phyloP scores from a whole-genome alignment of 2,113 vertebrate genomes.

The Ariopsis seemanni region DNA sequence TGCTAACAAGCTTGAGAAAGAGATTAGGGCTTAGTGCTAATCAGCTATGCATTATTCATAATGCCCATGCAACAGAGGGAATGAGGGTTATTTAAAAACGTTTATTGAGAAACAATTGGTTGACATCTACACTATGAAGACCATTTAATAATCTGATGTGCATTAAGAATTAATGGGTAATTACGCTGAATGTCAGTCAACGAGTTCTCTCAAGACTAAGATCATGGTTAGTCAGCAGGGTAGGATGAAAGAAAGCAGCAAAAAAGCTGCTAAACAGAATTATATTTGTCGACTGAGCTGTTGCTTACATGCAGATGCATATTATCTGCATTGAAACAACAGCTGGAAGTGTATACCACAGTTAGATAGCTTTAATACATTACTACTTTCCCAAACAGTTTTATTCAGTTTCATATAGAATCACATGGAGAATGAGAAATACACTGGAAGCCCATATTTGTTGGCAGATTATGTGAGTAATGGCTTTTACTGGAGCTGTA shows the following conservation, averaged over 20 bases:
- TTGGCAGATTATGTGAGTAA: constrained; percentile 28
- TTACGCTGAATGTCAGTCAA: constrained; percentile 24
- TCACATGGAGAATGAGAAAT: background rate
- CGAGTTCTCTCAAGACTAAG: constrained; percentile 12
- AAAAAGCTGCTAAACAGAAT: background rate
- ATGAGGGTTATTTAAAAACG: constrained; percentile 40
- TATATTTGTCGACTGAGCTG: background rate
- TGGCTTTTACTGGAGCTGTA: constrained; percentile 18
- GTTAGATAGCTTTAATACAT: background rate
- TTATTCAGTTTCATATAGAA: background rate
- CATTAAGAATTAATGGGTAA: constrained; percentile 42
- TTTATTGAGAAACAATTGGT: constrained; percentile 47
- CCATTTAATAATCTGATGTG: constrained; percentile 37
- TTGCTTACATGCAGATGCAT: background rate
- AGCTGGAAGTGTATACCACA: background rate
- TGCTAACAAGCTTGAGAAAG: constrained; percentile 32
- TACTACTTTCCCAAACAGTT: background rate
- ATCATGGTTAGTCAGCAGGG: constrained; percentile 25
- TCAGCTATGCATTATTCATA: constrained; percentile 46
- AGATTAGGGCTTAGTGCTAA: constrained; percentile 29
- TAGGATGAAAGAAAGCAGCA: background rate
- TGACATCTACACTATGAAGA: constrained; percentile 31
- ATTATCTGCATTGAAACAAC: too few species aligned
- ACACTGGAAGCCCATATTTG: constrained; percentile 20
- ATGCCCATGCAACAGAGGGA: constrained; percentile 29